Base-by-base conservation (phyloP, 1,140 invertebrate species). In the Caerostris extrusa region DNA sequence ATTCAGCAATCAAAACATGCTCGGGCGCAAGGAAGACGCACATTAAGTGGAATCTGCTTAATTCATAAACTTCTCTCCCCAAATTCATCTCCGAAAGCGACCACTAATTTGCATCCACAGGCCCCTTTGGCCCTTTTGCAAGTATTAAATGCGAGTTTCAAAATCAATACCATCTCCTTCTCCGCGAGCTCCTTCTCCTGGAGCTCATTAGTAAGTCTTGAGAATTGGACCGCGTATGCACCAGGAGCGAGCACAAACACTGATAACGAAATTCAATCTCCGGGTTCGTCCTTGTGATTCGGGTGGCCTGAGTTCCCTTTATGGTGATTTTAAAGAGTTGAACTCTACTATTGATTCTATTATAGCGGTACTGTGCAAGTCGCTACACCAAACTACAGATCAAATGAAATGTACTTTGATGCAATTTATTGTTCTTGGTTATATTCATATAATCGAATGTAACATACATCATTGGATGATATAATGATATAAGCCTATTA, bases 251-350 rank as follows among this genome's bases (percentile, higher is more conserved):
- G 53, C 53, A 50, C 71, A 77, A 77, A 77, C 71, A 77, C 34
- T 77, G 71, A 77, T 77, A 77, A 77, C 34, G 71, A 77, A 77
- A 77, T 77, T 77, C 34, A 77, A 77, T 77, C 71, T 53, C 34
- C 34, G 34, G 14, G 50, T 5, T 12, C 71, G 50, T 77, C 34
- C 34, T 0, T 71, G 34, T 77, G 69, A 34, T 77, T 53, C 19
- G 34, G 19, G 3, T 50, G 8, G 50, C 34, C 7, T 77, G 8
- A 5, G 12, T 77, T 77, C 34, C 34, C 34, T 53, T 53, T 50
- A 50, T 50, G 19, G 34, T 50, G 34, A 53, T 77, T 77, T 50
- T 5, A 77, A 77, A 53, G 71, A 77, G 34, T 50, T 77, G 71
- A 77, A 7, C 10, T 34, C 6, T 14, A 3, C 34, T 50, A 77